A percentile compares a stretch with the other conserved stretches of the same genome.
phyloP scores from a whole-genome alignment of 2,888 invertebrate species.

The Orchestes rusci region DNA sequence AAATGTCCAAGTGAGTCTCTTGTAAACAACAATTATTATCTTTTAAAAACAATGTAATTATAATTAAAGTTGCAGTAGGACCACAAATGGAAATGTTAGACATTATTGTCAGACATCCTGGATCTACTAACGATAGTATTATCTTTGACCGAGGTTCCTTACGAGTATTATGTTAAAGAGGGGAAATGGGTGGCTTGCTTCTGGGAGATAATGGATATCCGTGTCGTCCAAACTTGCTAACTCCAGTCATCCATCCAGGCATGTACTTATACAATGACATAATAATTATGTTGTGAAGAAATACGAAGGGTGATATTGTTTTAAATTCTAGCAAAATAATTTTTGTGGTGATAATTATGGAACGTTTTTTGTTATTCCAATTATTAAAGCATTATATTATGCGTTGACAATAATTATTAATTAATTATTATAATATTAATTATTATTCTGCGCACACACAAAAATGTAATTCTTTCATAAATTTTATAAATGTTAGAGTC shows the following conservation, averaged over 20 bases:
- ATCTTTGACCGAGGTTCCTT: constrained; percentile 20
- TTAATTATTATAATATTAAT: too few species aligned
- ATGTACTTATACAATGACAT: too few species aligned
- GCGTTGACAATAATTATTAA: too few species aligned
- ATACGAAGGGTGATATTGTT: too few species aligned
- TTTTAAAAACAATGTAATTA: constrained; percentile 1
- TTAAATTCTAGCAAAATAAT: too few species aligned
- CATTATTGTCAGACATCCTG: constrained; percentile 21
- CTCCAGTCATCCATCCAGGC: constrained; percentile 22
- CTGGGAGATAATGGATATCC: constrained; percentile 28
- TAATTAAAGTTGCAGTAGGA: constrained; percentile 10
- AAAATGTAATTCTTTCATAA: too few species aligned
- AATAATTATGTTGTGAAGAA: not conserved
- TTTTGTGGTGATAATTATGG: too few species aligned
- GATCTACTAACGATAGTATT: constrained; percentile 19
- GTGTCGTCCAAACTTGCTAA: constrained; percentile 23
- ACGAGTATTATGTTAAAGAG: constrained; percentile 14
- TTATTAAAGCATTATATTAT: too few species aligned
- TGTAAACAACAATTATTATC: not conserved
- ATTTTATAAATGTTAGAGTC: too few species aligned
- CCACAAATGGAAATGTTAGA: constrained; percentile 19
- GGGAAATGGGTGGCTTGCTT: constrained; percentile 13
- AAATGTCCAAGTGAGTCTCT: constrained; percentile 18
- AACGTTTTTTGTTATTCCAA: too few species aligned
- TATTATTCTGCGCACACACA: too few species aligned